phyloP scores from a whole-genome alignment of 1,140 invertebrate species.

The Pygmarrhopalites habei region DNA sequence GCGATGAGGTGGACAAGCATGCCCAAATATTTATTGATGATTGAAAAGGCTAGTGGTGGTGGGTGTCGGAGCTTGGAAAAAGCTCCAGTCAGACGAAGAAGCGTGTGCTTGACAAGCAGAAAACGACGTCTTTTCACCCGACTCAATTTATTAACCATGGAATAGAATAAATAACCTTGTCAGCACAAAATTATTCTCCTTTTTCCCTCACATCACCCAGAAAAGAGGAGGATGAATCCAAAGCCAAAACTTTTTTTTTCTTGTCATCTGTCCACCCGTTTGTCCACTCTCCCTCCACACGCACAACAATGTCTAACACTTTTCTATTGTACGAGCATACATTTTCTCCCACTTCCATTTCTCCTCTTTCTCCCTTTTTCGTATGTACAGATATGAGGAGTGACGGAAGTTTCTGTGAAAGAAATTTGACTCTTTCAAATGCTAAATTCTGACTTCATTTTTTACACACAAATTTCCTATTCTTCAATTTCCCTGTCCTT shows the following conservation, averaged over 20 bases:
- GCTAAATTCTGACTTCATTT: no score
- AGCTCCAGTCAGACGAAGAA: slow-evolving; percentile 11
- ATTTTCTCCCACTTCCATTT: no score
- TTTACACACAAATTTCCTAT: no score
- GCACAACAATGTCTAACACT: no score
- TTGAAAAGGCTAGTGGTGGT: slow-evolving; percentile 8
- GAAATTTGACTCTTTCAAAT: no score
- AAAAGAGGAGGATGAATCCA: no score
- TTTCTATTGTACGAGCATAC: no score
- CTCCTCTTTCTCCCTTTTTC: no score
- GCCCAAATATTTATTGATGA: slow-evolving; percentile 42
- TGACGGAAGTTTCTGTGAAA: no score
- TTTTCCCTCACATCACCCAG: no score
- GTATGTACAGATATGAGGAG: no score
- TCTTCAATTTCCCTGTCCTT: no score
- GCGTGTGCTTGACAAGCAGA: slow-evolving; percentile 33
- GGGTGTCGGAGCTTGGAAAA: slow-evolving; percentile 8
- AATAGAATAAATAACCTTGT: slow-evolving; percentile 9
- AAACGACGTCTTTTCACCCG: slow-evolving; percentile 20
- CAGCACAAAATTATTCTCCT: not conserved
- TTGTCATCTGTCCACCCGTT: not conserved
- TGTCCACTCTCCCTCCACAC: not conserved
- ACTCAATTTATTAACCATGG: slow-evolving; percentile 39
- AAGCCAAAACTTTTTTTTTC: slow-evolving; percentile 1
- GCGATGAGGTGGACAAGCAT: slow-evolving; percentile 39